phyloP scores from a whole-genome alignment of 2,113 vertebrate species.

The Mystacornis crossleyi region DNA sequence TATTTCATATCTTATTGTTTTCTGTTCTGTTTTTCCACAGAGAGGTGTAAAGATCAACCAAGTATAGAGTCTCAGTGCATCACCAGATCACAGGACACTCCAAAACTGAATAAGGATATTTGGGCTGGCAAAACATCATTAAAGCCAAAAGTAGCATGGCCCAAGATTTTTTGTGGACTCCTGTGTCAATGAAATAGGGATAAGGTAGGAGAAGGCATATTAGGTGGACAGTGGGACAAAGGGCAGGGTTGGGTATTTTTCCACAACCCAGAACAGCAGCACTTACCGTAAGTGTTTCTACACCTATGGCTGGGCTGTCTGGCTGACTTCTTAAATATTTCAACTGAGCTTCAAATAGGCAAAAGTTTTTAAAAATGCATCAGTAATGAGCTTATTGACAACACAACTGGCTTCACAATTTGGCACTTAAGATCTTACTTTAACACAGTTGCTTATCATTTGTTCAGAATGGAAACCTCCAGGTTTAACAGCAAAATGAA shows the following conservation, averaged over 20 bases:
- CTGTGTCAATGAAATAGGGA: not conserved
- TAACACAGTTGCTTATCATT: not conserved
- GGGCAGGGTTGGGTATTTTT: not conserved
- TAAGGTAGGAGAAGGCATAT: not conserved
- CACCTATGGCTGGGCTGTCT: not conserved
- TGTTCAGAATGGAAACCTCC: not conserved
- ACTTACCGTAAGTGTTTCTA: accelerated
- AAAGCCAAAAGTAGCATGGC: not conserved
- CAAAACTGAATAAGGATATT: not conserved
- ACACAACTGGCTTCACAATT: not conserved
- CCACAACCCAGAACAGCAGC: not conserved
- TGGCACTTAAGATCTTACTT: not conserved
- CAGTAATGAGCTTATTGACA: not conserved
- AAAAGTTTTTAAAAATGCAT: not conserved
- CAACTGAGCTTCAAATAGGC: not conserved
- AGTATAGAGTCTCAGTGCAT: not conserved
- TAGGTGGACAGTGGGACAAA: accelerated
- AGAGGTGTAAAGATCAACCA: not conserved
- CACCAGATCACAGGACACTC: not conserved
- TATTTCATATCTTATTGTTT: not conserved
- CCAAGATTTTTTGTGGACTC: not conserved
- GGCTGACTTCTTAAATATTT: not conserved
- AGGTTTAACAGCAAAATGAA: not conserved
- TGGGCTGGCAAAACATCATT: not conserved
- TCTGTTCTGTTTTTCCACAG: not conserved